Conservation (phyloP, 2,113 vertebrate species). For the rat (Rattus norvegicus) region GRCr8 NC_086022.1:30389001-30389500, state of each 20-base stretch:
- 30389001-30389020: too few species aligned
- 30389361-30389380: neutral
- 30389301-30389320: neutral
- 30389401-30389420: neutral
- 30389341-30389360: neutral
- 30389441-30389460: neutral
- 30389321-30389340: neutral
- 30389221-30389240: neutral
- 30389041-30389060: too few species aligned
- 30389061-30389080: too few species aligned
- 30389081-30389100: too few species aligned
- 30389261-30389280: neutral
- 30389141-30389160: too few species aligned
- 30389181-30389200: neutral
- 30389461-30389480: neutral
- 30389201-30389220: neutral
- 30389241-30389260: neutral
- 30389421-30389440: neutral
- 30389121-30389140: too few species aligned
- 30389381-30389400: neutral
- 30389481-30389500: constrained; percentile 25
- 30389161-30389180: too few species aligned
- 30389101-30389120: too few species aligned
- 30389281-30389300: neutral
- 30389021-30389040: too few species aligned